Conservation (phyloP, 2,888 invertebrate species). For the Platycheirus albimanus region DNA sequence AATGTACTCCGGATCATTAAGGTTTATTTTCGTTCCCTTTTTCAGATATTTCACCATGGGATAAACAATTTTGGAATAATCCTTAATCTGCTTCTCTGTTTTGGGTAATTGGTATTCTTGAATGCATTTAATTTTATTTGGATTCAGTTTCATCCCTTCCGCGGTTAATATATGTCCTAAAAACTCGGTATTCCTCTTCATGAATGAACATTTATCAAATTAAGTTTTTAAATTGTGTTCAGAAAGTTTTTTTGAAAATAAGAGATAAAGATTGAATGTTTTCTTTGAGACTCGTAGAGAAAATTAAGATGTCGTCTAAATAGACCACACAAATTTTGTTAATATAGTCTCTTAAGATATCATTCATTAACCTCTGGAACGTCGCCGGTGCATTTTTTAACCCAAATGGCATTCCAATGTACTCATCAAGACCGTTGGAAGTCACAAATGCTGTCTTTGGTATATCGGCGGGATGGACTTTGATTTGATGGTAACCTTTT, state of each 20-base stretch:
- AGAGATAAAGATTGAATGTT: neutral
- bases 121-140: slow-evolving; percentile 5
- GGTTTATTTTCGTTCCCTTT: neutral
- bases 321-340: too few species aligned
- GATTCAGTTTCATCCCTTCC: slow-evolving; percentile 19
- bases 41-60: too few species aligned
- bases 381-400: too few species aligned
- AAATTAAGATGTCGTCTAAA: too few species aligned
- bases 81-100: neutral
- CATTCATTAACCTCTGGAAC: too few species aligned
- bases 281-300: neutral
- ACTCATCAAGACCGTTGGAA: too few species aligned
- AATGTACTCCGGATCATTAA: neutral
- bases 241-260: neutral
- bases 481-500: too few species aligned
- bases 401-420: too few species aligned
- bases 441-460: too few species aligned
- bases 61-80: too few species aligned
- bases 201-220: slow-evolving; percentile 14
- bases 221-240: neutral
- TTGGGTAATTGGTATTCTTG: neutral
- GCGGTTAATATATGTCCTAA: slow-evolving; percentile 8
- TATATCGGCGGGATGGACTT: too few species aligned
- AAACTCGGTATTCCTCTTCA: slow-evolving; percentile 13
- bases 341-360: too few species aligned